Base-by-base conservation (phyloP, 2,888 invertebrate genomes). In the Heliconius hortense region DNA sequence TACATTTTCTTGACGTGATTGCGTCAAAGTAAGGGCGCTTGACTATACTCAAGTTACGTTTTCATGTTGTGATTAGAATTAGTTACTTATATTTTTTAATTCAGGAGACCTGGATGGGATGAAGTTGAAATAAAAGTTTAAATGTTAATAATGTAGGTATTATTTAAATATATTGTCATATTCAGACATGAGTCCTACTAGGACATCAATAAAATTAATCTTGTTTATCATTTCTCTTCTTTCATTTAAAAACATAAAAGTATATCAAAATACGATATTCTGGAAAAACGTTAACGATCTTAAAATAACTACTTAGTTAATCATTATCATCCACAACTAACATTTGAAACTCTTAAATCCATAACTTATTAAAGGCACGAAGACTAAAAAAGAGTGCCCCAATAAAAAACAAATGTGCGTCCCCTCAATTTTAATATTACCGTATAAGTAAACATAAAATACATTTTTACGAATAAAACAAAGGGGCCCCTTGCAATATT, bases 401-500 rank as follows among this genome's bases (percentile, higher is more conserved):
- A 43, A 43, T 71, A 71, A 62, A 71, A 71, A 71, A 62, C 26
- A 60, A 71, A 71, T 39, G 43, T 35, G 53, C 69, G 7, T 39
- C 39, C 60, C 71, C 71, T 62, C 62, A 71, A 71, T 71, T 60
- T 71, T 71, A 71, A 62, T 71, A 60, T 43, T 60, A 8, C 43
- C 59, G 24, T 72, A 72, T 72, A 60, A 48, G 72, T 48, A 48
- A n/a, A 67, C 35, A 74, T 70, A 71, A 71, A 71, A 71, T 69
- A 74, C 60, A 74, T 66, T 59, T 75, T 67, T 64, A 75, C 21
- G 64, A 13, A 66, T 66, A 71, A 75, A 75, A 75, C 62, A 56
- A 70, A 78, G 77, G 76, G 77, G 70, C 75, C 80, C 80, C 81
- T 79, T 82, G 83, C 85, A 88, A 90, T 90, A 90, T 90, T 86